Evolutionary conservation across 2,113 vertebrate genomes (phyloP).

Genomic region (Emydocephalus ijimae): DNA sequence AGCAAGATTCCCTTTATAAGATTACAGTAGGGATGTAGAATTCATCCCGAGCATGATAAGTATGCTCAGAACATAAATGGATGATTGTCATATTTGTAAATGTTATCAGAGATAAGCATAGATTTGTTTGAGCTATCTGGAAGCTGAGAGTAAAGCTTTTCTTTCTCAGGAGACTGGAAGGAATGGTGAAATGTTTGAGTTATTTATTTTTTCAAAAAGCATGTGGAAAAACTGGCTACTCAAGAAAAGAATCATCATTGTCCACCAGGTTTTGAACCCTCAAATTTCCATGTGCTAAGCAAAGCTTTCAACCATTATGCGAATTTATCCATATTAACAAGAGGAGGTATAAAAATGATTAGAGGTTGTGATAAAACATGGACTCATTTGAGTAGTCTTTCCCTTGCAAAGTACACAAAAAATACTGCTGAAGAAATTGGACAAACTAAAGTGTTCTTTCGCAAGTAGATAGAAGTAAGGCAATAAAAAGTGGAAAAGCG

Average conservation of each 20-base stretch:
- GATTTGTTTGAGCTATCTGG: neutral
- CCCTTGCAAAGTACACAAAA: neutral
- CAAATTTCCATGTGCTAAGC: neutral
- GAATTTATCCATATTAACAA: neutral
- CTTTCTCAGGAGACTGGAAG: neutral
- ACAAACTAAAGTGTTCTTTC: neutral
- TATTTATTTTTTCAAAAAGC: neutral
- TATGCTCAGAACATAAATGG: neutral
- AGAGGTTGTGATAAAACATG: neutral
- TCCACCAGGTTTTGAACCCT: neutral
- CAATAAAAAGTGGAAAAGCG: neutral
- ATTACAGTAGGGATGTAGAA: neutral
- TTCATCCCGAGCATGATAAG: neutral
- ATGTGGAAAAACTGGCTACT: neutral
- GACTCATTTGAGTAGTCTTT: neutral
- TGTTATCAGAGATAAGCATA: neutral
- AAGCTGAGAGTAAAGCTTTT: neutral
- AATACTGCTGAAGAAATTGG: neutral
- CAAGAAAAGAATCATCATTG: neutral
- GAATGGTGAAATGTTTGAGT: neutral
- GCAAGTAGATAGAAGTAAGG: neutral
- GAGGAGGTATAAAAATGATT: neutral
- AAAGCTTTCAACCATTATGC: neutral
- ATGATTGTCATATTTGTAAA: neutral
- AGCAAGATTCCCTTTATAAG: neutral